Evolutionary conservation across 2,888 invertebrate species (phyloP).

Genomic region (Lysandra coridon): DNA sequence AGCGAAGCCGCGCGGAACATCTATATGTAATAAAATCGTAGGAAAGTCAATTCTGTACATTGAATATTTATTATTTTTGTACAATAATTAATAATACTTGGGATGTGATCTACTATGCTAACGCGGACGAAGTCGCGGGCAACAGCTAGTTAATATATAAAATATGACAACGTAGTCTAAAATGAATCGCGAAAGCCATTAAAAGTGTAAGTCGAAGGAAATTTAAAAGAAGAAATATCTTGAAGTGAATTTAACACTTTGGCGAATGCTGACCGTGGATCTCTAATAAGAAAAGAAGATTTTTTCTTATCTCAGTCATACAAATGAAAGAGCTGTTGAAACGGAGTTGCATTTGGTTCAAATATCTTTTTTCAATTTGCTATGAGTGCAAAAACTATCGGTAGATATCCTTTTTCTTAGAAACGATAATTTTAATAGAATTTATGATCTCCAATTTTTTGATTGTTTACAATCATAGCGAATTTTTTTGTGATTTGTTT

Average conservation of each 20-base stretch:
- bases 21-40: too few relatives aligned
- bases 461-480: too few relatives aligned
- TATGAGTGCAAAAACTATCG: slow-evolving; percentile 1
- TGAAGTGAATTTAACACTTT: slow-evolving; percentile 21
- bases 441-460: too few relatives aligned
- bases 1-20: too few relatives aligned
- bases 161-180: neutral
- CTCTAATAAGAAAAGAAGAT: slow-evolving; percentile 21
- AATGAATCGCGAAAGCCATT: neutral
- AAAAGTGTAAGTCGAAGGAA: slow-evolving; percentile 18
- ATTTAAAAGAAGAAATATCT: neutral
- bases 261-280: slow-evolving; percentile 1
- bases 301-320: slow-evolving; percentile 12
- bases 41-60: too few relatives aligned
- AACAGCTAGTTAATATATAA: neutral
- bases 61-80: too few relatives aligned
- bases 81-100: too few relatives aligned
- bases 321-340: neutral
- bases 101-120: too few relatives aligned
- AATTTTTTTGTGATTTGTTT: too few relatives aligned
- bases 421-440: neutral
- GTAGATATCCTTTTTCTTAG: neutral
- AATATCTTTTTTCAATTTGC: neutral
- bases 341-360: neutral
- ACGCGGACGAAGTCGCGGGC: too few relatives aligned